phyloP scores from a whole-genome alignment of 1,140 invertebrate species.

The Panagrolaimus sp. region DNA sequence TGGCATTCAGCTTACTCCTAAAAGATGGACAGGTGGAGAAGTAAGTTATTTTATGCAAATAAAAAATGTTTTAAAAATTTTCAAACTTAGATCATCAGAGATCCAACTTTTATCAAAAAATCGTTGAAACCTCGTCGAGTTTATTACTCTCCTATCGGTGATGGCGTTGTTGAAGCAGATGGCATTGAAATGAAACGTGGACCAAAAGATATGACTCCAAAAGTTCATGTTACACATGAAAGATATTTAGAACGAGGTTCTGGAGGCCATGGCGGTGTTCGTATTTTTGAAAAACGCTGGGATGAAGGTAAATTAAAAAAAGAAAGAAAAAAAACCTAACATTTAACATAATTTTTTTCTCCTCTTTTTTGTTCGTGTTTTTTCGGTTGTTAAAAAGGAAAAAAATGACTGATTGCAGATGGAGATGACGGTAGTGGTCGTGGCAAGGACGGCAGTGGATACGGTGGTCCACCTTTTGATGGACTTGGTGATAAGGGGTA shows the following conservation, averaged over 20 bases:
- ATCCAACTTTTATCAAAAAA: slow-evolving; percentile 37
- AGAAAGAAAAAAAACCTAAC: too few species aligned
- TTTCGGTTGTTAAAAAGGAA: too few species aligned
- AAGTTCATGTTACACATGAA: slow-evolving; percentile 43
- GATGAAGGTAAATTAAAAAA: slow-evolving; percentile 22
- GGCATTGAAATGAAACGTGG: slow-evolving; percentile 53
- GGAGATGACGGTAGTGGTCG: slow-evolving; percentile 15
- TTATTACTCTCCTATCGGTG: slow-evolving; percentile 55
- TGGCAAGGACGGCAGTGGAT: slow-evolving; percentile 14
- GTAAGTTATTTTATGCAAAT: slow-evolving; percentile 17
- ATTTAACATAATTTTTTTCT: too few species aligned
- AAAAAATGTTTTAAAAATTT: not conserved
- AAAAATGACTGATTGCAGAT: too few species aligned
- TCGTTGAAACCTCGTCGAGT: slow-evolving; percentile 49
- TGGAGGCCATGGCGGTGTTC: slow-evolving; percentile 29
- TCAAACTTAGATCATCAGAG: slow-evolving; percentile 38
- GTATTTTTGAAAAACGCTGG: slow-evolving; percentile 36
- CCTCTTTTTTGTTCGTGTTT: too few species aligned
- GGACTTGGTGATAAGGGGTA: slow-evolving; percentile 10
- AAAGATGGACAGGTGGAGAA: slow-evolving; percentile 52
- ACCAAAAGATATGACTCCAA: slow-evolving; percentile 49
- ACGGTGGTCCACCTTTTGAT: slow-evolving; percentile 9
- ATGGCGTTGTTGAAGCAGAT: slow-evolving; percentile 51
- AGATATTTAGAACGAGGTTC: slow-evolving; percentile 40
- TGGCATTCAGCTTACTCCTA: slow-evolving; percentile 49